A percentile compares a stretch with the other conserved stretches of the same genome.
These are phyloP conservation scores for Dipodomys merriami DNA, from an alignment of 2,113 vertebrate genomes.

Conservation along the genomic window DNA sequence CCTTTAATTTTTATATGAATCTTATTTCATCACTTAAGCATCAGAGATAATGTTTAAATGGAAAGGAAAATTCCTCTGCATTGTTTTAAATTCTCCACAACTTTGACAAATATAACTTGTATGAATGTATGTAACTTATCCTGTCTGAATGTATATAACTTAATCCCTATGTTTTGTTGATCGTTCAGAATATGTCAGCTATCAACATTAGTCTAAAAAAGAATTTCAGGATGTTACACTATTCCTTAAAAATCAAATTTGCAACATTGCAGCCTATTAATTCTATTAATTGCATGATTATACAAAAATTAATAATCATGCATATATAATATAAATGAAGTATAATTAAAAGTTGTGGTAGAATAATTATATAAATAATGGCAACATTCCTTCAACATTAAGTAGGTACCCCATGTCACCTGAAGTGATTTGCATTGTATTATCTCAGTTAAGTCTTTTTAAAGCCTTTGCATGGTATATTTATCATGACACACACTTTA, in stretches of 20 bases:
- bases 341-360: too few species aligned
- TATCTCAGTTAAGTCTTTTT: background rate
- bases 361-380: too few species aligned
- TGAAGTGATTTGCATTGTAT: background rate
- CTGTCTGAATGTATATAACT: background rate
- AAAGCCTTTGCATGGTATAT: background rate
- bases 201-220: background rate
- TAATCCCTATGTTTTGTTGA: conserved; percentile 12
- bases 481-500: background rate
- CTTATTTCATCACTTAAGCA: conserved; percentile 43
- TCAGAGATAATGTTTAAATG: background rate
- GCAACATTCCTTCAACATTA: background rate
- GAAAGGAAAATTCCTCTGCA: background rate
- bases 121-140: too few species aligned
- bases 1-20: background rate
- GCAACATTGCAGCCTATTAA: background rate
- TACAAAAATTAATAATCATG: too few species aligned
- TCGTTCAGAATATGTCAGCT: background rate
- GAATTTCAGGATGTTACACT: background rate
- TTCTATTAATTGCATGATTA: too few species aligned
- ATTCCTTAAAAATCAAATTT: conserved; percentile 6
- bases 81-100: background rate
- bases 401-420: background rate
- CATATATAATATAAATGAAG: too few species aligned
- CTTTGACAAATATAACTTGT: background rate